Evolutionary conservation across 2,888 invertebrate species (phyloP).

Genomic region (Polyommatus iphigenia): DNA sequence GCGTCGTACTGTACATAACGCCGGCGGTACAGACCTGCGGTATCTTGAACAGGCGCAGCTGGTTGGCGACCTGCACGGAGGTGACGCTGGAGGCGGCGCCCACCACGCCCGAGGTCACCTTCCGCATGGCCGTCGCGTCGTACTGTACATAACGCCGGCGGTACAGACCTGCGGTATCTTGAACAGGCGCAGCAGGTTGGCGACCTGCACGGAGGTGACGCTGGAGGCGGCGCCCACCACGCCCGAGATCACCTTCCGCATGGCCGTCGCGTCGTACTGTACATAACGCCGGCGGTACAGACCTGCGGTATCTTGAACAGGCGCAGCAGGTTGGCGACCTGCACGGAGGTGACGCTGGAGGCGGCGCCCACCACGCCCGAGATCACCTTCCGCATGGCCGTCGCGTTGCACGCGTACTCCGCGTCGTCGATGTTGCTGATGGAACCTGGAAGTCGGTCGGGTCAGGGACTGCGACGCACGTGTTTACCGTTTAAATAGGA

Average conservation of each 20-base stretch:
- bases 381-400: conserved; percentile 72
- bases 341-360: conserved; percentile 96
- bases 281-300: background rate
- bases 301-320: conserved; percentile 94
- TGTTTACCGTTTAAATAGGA: background rate
- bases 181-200: conserved; percentile 90
- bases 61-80: no score
- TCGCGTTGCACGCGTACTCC: conserved; percentile 91
- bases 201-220: conserved; percentile 97
- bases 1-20: no score
- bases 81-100: no score
- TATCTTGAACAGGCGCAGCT: no score
- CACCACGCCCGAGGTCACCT: no score
- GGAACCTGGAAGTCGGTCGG: conserved; percentile 83
- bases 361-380: conserved; percentile 70
- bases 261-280: conserved; percentile 79
- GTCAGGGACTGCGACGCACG: background rate
- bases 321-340: conserved; percentile 91
- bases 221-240: conserved; percentile 84
- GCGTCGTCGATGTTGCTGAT: conserved; percentile 95
- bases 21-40: no score
- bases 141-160: no score
- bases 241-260: conserved; percentile 69
- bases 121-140: no score
- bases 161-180: conserved; percentile 87